Percentiles rank a stretch among this genome's conserved stretches.
These are phyloP conservation scores for Macrochelys suwanniensis DNA, from an alignment of 2,797 vertebrate species.

Conservation along the genomic window DNA sequence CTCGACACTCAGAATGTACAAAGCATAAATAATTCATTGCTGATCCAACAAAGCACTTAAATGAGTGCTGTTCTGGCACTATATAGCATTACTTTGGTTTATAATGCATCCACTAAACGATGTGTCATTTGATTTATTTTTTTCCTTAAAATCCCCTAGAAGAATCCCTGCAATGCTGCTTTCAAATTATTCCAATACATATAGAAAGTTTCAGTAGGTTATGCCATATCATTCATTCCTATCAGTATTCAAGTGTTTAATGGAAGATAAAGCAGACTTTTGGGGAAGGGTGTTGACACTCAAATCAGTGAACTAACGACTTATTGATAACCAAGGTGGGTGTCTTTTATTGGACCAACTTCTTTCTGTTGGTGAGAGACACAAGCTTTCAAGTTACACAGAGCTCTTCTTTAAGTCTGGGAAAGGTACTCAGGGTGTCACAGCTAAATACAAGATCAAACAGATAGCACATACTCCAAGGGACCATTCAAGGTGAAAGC, in stretches of 20 bases:
- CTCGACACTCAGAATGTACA: not conserved
- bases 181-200: not conserved
- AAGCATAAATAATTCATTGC: not conserved
- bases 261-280: not conserved
- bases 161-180: not conserved
- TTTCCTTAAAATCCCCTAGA: not conserved
- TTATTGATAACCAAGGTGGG: not conserved
- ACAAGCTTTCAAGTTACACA: not conserved
- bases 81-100: not conserved
- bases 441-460: not conserved
- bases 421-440: not conserved
- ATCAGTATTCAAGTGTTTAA: too few relatives aligned
- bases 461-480: too few relatives aligned
- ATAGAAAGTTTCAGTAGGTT: not conserved
- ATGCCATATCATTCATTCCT: rapidly evolving
- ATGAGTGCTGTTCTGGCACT: not conserved
- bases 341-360: not conserved
- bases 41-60: not conserved
- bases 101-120: not conserved
- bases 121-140: not conserved
- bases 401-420: not conserved
- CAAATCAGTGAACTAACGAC: rapidly evolving
- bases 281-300: not conserved
- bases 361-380: not conserved
- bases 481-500: too few relatives aligned